Percentiles rank a stretch among this genome's conserved stretches.
Evolutionary conservation across 2,888 invertebrate genomes (phyloP).

Genomic region (Exocentrus adspersus): DNA sequence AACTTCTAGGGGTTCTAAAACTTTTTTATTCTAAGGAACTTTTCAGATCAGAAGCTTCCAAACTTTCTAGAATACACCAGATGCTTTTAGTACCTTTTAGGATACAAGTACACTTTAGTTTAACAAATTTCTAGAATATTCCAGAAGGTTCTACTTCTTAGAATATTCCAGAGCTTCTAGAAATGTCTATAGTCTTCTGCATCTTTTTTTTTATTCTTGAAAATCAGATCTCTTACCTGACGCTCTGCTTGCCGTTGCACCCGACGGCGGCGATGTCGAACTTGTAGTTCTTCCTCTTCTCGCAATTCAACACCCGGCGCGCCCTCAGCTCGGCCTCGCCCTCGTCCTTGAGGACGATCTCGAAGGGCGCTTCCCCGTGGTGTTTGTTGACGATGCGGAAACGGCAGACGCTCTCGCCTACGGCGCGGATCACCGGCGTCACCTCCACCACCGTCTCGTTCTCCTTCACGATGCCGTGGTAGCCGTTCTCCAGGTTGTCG

Average conservation of each 20-base stretch:
- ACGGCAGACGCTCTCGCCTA: constrained; percentile 74
- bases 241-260: constrained; percentile 81
- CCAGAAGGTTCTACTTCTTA: not conserved
- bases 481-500: constrained; percentile 85
- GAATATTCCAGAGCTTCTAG: not conserved
- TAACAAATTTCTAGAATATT: not conserved
- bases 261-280: constrained; percentile 95
- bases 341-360: constrained; percentile 63
- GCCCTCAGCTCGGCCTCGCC: constrained; percentile 88
- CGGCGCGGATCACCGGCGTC: constrained; percentile 88
- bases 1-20: too few species aligned
- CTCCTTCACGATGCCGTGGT: constrained; percentile 92
- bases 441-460: constrained; percentile 93
- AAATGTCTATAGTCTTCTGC: not conserved
- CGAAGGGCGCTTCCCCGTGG: constrained; percentile 92
- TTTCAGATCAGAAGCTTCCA: too few species aligned
- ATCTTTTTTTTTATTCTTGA: not conserved
- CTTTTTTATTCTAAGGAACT: too few species aligned
- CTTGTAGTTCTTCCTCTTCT: constrained; percentile 93
- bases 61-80: too few species aligned
- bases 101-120: not conserved
- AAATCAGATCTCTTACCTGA: constrained; percentile 57
- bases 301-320: constrained; percentile 87
- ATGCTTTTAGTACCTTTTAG: too few species aligned
- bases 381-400: constrained; percentile 92